These are phyloP conservation scores for Pomphorhynchus laevis DNA, from an alignment of 1,140 invertebrate genomes.

Conservation along the genomic window DNA sequence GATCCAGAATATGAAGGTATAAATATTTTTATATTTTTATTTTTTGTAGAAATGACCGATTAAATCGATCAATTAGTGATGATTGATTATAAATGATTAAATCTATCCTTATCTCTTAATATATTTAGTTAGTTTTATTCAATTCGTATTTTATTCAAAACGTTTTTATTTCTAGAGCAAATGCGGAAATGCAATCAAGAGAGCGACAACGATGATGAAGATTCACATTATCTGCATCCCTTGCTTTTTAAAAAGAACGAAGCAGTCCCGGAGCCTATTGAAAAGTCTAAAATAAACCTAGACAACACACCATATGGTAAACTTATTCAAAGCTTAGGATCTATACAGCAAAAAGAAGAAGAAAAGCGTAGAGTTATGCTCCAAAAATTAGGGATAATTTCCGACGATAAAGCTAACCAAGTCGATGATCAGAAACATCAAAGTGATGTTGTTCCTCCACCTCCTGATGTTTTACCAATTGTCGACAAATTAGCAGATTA, in stretches of 20 bases:
- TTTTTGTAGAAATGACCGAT: no score
- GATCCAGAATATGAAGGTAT: neutral
- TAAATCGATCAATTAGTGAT: no score
- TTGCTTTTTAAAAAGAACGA: no score
- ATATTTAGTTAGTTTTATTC: no score
- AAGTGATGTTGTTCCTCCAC: conserved; percentile 24
- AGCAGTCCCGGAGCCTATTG: neutral
- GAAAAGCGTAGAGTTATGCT: conserved; percentile 1
- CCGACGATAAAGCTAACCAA: neutral
- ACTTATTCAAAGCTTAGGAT: neutral
- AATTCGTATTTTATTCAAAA: no score
- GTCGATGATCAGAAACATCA: neutral
- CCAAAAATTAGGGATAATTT: no score
- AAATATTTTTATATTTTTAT: neutral
- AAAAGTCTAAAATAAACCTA: neutral
- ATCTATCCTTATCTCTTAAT: no score
- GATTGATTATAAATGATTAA: no score
- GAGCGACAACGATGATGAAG: conserved; percentile 19
- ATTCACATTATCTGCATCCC: conserved; percentile 38
- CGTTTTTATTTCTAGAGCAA: neutral
- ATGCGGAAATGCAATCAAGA: neutral
- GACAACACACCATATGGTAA: conserved; percentile 8
- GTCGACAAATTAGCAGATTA: conserved; percentile 81
- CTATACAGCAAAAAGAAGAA: conserved; percentile 1
- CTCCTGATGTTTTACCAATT: conserved; percentile 40